Percentiles rank a stretch among this genome's conserved stretches.
Evolutionary conservation across 2,888 invertebrate species (phyloP).

Genomic region (Lasioglossum calceatum): DNA sequence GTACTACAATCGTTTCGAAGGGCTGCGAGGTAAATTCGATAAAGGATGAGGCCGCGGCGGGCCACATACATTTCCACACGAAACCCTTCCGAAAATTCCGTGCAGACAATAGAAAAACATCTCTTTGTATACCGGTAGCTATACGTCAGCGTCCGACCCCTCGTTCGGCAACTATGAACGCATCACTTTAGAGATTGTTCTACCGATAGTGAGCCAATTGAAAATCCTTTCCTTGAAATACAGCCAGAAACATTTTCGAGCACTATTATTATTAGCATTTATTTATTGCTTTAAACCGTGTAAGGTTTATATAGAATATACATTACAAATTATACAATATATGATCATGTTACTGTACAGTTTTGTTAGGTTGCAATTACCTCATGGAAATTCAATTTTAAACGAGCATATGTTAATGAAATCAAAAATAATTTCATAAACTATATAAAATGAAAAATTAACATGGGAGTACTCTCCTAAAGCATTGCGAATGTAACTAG

Average conservation of each 20-base stretch:
- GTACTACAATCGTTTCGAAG: neutral
- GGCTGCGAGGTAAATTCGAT: neutral
- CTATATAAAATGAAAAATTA: slow-evolving; percentile 23
- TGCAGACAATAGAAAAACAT: neutral
- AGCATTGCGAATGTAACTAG: slow-evolving; percentile 6
- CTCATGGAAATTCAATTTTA: no score
- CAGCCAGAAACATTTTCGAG: no score
- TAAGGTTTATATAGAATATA: no score
- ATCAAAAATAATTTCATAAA: neutral
- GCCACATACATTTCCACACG: neutral
- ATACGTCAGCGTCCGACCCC: neutral
- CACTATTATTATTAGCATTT: no score
- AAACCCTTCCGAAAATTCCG: neutral
- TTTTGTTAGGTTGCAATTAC: no score
- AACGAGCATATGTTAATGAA: no score
- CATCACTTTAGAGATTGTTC: slow-evolving; percentile 26
- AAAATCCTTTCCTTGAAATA: no score
- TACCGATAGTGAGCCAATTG: neutral
- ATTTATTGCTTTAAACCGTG: no score
- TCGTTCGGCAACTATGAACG: slow-evolving; percentile 1
- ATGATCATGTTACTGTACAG: no score
- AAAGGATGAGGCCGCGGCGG: neutral
- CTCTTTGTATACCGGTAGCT: neutral
- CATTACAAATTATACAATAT: no score
- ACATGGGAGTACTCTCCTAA: neutral